phyloP scores from a whole-genome alignment of 1,140 invertebrate species.

The Tetramorium simillimum region DNA sequence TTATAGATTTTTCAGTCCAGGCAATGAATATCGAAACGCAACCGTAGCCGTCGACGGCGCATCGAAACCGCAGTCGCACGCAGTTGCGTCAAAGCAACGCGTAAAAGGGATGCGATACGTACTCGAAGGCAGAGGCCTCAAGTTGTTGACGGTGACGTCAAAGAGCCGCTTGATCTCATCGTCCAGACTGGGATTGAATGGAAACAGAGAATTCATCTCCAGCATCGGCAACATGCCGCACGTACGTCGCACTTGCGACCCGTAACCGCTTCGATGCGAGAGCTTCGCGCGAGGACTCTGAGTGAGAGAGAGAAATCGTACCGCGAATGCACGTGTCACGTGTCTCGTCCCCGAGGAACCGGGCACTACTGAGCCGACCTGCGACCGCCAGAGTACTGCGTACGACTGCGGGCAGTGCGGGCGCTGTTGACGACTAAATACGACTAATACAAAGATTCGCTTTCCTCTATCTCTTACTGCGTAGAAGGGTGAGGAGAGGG shows the following conservation, averaged over 20 bases:
- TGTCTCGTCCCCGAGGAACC: not conserved
- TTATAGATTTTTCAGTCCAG: no score
- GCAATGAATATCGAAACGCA: not conserved
- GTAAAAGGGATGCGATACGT: not conserved
- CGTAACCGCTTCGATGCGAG: not conserved
- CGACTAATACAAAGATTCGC: no score
- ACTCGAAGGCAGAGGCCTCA: conserved; percentile 9
- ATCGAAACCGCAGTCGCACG: no score
- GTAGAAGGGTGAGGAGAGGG: not conserved
- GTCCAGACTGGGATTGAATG: conserved; percentile 78
- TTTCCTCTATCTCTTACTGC: no score
- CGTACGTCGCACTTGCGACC: not conserved
- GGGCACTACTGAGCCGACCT: not conserved
- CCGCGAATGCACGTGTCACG: not conserved
- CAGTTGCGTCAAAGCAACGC: no score
- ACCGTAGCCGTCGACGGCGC: no score
- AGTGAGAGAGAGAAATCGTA: not conserved
- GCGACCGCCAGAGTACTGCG: not conserved
- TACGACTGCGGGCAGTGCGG: not conserved
- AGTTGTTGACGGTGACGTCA: conserved; percentile 15
- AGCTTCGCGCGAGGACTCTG: no score
- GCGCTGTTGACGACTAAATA: not conserved
- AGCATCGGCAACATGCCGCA: conserved; percentile 56
- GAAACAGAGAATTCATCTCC: conserved; percentile 70
- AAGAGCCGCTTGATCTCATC: conserved; percentile 79